phyloP scores from a whole-genome alignment of 2,113 vertebrate genomes.

The Pterophyllum scalare region DNA sequence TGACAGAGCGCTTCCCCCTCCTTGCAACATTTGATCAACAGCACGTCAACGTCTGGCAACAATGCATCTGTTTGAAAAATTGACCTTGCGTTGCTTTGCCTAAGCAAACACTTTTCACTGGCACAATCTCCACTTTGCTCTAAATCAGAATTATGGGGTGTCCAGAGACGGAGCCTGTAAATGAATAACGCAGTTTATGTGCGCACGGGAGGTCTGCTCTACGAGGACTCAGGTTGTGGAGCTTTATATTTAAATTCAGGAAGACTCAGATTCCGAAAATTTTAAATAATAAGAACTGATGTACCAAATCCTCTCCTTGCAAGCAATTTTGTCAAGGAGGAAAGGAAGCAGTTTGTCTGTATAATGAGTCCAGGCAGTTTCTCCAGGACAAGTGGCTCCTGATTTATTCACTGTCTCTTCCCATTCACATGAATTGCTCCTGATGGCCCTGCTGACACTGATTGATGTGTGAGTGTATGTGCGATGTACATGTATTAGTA shows the following conservation, averaged over 20 bases:
- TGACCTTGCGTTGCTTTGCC: slow-evolving; percentile 36
- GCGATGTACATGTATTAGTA: background rate
- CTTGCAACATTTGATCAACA: slow-evolving; percentile 33
- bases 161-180: slow-evolving; percentile 31
- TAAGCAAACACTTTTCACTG: slow-evolving; percentile 58
- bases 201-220: background rate
- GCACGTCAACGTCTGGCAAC: slow-evolving; percentile 47
- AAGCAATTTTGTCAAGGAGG: background rate
- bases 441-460: no score
- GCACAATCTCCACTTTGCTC: slow-evolving; percentile 38
- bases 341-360: background rate
- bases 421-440: background rate
- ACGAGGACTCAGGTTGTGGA: slow-evolving; percentile 33
- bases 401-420: background rate
- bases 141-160: slow-evolving; percentile 56
- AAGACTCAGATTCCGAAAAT: background rate
- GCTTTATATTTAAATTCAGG: background rate
- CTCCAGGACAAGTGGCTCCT: background rate
- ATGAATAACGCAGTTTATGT: slow-evolving; percentile 23
- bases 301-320: background rate
- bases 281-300: slow-evolving; percentile 20
- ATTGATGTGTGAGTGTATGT: background rate
- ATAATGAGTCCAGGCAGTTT: background rate
- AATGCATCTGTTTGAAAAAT: slow-evolving; percentile 42
- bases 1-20: slow-evolving; percentile 32